Evolutionary conservation across 1,140 invertebrate genomes (phyloP), one percentile per base, ranked within the genome.

Genomic region (Tetragonula clypearis): DNA sequence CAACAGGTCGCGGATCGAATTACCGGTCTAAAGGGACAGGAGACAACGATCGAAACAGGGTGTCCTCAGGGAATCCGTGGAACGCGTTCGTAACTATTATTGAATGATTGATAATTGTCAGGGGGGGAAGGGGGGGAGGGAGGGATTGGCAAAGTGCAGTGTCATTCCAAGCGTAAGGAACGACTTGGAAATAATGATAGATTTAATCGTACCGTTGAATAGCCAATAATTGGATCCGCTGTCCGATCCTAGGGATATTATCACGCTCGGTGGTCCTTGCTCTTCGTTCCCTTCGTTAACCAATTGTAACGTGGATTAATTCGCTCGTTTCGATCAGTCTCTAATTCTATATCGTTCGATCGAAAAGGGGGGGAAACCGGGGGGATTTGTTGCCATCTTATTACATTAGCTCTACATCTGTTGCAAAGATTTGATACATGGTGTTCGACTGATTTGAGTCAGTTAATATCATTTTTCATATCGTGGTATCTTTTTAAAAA

Each of bases 121-220:
- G 74, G 0, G 62, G 53, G 58, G 21, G 9, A 2, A 35, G 58
- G 21, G 9, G 1, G 53, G 66, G 30, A 30, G 30, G 1, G 62
- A 6, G 72, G 72, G 6, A 11, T 6, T 15, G 55, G 41, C 69
- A n/a, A 60, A 69, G 30, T 78, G 62, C 74, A 56, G 19, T 79
- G 66, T 84, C 82, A 68, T 60, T 79, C 41, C 79, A 53, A 82
- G 80, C 82, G 62, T 79, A 84, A 79, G 73, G 60, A 79, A 86
- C 87, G 76, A 85, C 84, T 30, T 0, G 53, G 62, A 56, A 26
- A 79, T 89, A 88, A 89, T 86, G 81, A 83, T 75, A 71, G 73
- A 84, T 89, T 66, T 88, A 89, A 89, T 89, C 82, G 86, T 71
- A 35, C 1, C 68, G 87, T 58, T 86, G 87, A 89, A 89, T 89